Conservation (phyloP, 2,113 vertebrate species). For the Solenodon paradoxus region DNA sequence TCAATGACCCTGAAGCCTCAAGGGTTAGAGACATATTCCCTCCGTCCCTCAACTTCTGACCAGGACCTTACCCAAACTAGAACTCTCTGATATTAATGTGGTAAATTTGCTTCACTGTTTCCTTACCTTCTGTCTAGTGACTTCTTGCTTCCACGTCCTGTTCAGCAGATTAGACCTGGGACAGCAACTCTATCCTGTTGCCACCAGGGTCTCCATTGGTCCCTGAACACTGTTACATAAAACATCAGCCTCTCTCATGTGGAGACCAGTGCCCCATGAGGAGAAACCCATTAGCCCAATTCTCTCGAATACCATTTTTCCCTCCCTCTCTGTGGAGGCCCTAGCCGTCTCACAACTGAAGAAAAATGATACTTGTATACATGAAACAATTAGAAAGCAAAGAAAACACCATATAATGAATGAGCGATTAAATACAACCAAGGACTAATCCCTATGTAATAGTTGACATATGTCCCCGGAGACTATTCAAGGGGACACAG, state of each 20-base stretch:
- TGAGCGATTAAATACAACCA: neutral
- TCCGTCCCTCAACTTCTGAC: neutral
- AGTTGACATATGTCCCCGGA: neutral
- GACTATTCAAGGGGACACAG: neutral
- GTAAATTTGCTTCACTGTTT: accelerated
- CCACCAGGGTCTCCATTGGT: neutral
- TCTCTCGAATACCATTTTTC: neutral
- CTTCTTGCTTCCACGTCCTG: neutral
- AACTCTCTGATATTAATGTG: neutral
- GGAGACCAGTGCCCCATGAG: neutral
- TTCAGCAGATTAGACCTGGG: neutral
- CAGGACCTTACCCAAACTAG: neutral
- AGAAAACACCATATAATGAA: neutral
- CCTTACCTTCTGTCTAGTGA: neutral
- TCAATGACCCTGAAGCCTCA: neutral
- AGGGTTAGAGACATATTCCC: neutral
- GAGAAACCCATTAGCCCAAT: neutral
- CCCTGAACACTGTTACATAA: accelerated
- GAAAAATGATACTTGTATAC: neutral
- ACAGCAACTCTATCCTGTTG: neutral
- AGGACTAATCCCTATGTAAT: neutral
- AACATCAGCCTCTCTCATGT: neutral
- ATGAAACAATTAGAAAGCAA: neutral
- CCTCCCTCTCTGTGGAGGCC: neutral
- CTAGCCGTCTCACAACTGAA: neutral